A percentile compares a stretch with the other conserved stretches of the same genome.
Evolutionary conservation across 2,888 invertebrate genomes (phyloP).

Genomic region (Tetragonula carbonaria): DNA sequence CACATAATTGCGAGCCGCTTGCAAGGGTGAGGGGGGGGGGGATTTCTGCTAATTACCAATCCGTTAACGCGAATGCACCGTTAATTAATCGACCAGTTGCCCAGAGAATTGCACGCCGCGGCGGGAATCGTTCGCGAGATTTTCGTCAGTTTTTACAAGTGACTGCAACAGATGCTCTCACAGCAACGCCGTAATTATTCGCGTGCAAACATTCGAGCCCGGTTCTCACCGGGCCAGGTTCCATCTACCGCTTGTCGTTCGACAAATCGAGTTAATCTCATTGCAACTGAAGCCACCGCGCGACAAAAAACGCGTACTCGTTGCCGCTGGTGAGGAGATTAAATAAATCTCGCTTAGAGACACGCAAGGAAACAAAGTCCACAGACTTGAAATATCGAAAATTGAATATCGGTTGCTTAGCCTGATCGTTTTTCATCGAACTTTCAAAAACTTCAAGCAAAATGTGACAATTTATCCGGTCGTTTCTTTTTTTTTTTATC

Average conservation of each 20-base stretch:
- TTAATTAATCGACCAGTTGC: slow-evolving; percentile 17
- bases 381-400: not conserved
- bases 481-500: not conserved
- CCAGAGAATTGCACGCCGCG: slow-evolving; percentile 7
- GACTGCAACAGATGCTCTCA: slow-evolving; percentile 36
- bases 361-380: not conserved
- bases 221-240: slow-evolving; percentile 42
- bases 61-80: slow-evolving; percentile 26
- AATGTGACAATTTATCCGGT: not conserved
- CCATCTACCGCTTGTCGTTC: slow-evolving; percentile 25
- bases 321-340: not conserved
- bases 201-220: slow-evolving; percentile 36
- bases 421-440: not conserved
- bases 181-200: slow-evolving; percentile 55
- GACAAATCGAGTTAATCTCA: slow-evolving; percentile 61
- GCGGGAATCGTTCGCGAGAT: slow-evolving; percentile 10
- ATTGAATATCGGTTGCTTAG: not conserved
- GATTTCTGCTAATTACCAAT: slow-evolving; percentile 34
- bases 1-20: not conserved
- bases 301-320: slow-evolving; percentile 13
- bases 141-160: slow-evolving; percentile 52
- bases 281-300: slow-evolving; percentile 41
- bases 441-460: not conserved
- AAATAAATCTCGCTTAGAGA: not conserved
- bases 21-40: not conserved